Evolutionary conservation across 2,797 vertebrate species (phyloP).

Genomic region (Cuculus canorus): DNA sequence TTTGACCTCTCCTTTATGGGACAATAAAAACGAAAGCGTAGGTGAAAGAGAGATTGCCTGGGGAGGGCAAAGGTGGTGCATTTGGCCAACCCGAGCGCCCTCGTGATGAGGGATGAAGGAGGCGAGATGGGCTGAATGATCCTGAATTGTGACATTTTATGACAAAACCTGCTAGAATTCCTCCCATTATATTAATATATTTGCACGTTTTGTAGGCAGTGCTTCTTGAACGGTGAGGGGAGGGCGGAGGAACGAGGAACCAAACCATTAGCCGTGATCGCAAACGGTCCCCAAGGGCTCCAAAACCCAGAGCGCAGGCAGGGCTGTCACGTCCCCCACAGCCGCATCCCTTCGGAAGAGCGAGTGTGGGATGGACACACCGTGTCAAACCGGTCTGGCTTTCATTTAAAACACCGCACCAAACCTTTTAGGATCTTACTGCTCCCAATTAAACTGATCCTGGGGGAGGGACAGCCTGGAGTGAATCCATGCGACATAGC

Average conservation of each 20-base stretch:
- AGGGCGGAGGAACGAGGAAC: background rate
- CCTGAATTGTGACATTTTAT: background rate
- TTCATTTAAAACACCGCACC: too few species aligned
- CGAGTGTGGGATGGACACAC: background rate
- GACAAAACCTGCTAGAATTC: background rate
- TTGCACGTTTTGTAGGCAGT: background rate
- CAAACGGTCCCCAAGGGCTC: too few species aligned
- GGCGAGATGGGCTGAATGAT: background rate
- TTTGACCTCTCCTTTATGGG: slow-evolving; percentile 45
- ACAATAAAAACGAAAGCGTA: background rate
- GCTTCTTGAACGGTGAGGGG: background rate
- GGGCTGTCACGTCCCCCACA: background rate
- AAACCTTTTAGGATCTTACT: background rate
- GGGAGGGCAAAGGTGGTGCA: background rate
- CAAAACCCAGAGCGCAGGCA: background rate
- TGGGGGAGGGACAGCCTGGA: background rate
- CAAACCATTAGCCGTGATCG: background rate
- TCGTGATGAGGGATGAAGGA: background rate
- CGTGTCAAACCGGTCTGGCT: too few species aligned
- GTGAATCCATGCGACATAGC: too few species aligned
- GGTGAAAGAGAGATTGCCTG: background rate
- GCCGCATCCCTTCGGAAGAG: background rate
- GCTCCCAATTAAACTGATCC: background rate
- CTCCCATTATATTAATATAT: background rate
- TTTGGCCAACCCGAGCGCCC: background rate